Evolutionary conservation across 2,888 invertebrate genomes (phyloP), one percentile per base, ranked within the genome.

Genomic region (Eristalis arbustorum): DNA sequence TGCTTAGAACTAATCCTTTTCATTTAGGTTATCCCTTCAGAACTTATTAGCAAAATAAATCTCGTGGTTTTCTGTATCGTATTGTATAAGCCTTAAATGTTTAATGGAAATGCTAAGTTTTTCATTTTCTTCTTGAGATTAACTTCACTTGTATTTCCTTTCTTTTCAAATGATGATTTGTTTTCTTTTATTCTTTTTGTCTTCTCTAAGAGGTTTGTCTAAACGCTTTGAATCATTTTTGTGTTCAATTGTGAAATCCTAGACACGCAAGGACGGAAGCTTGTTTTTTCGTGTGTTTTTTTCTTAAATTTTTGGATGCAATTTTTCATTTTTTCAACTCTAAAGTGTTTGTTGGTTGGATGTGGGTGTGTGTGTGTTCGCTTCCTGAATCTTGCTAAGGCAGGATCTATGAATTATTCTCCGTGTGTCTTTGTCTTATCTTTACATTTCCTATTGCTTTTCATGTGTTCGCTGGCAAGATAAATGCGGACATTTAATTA

Each of bases 221-320:
- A 68, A 57, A 42, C 28, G 56, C 23, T 80, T 72, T 68, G 72
- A 73, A 79, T 74, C 72, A 59, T 40, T 34, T 31, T 56, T 61
- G 4, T 56, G 31, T 37, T 57, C 13, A 23, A 18, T 59, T 73
- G 76, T 73, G 81, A 74, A 68, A 80, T 74, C 59, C 42, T 81
- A 81, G 73, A 80, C 18, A 49, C 72, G 76, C 75, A 84, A 85
- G 84, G 84, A 85, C 84, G 84, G 84, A 85, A 85, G 84, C 84
- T 69, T 31, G 40, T 23, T 25, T 66, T 64, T 69, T 57, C n/a
- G n/a, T 61, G 22, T 66, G 64, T 68, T 42, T 40, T 56, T n/a
- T n/a, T n/a, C n/a, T n/a, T n/a, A n/a, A 23, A 34, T 25, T 61
- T 14, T 18, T 57, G 71, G 64, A 37, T 56, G 40, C 34, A 34